Percentiles rank a stretch among this genome's conserved stretches.
These are phyloP conservation scores for Cheirogaleus major DNA, from an alignment of 2,797 vertebrate species.

Conservation along the genomic window DNA sequence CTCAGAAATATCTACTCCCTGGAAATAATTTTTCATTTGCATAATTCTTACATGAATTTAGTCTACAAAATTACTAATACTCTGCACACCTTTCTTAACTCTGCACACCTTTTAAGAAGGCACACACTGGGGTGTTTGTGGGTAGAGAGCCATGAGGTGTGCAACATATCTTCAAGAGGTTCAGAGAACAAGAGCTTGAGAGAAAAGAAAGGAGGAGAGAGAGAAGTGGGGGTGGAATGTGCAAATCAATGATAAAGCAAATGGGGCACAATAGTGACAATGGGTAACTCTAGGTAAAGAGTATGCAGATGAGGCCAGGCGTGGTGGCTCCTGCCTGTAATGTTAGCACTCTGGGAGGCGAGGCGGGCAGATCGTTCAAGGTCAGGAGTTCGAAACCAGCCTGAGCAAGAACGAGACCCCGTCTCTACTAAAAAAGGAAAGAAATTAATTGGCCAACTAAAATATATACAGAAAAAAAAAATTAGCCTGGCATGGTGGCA, in stretches of 20 bases:
- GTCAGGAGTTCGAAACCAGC: too few relatives aligned
- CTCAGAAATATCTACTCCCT: constrained; percentile 20
- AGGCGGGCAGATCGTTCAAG: too few relatives aligned
- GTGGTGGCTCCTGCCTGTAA: too few relatives aligned
- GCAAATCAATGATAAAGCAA: background rate
- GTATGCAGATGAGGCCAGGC: background rate
- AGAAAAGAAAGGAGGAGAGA: background rate
- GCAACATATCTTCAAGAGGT: background rate
- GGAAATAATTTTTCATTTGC: constrained; percentile 17
- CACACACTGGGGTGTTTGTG: background rate
- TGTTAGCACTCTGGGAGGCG: too few relatives aligned
- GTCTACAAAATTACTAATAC: constrained; percentile 32
- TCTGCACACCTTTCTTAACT: background rate
- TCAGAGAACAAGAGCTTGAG: background rate
- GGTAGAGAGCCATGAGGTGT: background rate
- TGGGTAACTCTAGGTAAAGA: background rate
- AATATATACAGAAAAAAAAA: too few relatives aligned
- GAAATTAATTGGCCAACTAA: too few relatives aligned
- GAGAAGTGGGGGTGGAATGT: too few relatives aligned
- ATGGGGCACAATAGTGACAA: background rate
- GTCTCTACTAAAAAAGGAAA: too few relatives aligned
- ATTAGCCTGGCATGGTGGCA: too few relatives aligned
- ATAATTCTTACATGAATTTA: background rate
- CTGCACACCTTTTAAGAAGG: too few relatives aligned
- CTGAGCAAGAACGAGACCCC: too few relatives aligned